phyloP scores from a whole-genome alignment of 2,888 invertebrate species.

The Diplolepis rosae region DNA sequence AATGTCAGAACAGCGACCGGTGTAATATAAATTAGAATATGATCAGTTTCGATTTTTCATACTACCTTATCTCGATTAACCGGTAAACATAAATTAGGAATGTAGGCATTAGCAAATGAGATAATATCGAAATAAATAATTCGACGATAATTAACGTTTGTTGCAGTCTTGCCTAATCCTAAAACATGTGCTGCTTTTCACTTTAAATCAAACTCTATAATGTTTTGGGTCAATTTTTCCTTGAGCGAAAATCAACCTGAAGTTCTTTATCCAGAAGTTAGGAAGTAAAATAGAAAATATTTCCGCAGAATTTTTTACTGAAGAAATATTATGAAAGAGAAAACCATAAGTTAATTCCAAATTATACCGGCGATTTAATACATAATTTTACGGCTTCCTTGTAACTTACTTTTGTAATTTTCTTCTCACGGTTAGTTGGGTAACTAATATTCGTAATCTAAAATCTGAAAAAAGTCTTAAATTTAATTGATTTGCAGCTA shows the following conservation, averaged over 20 bases:
- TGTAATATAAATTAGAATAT: not conserved
- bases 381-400: no score
- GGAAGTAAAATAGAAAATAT: not conserved
- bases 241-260: slow-evolving; percentile 15
- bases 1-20: not conserved
- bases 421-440: not conserved
- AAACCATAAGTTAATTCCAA: not conserved
- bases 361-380: no score
- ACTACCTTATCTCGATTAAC: slow-evolving; percentile 11
- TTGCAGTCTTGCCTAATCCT: not conserved
- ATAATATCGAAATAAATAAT: slow-evolving; percentile 17
- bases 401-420: no score
- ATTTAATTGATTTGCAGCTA: not conserved
- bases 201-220: slow-evolving; percentile 2
- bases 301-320: not conserved
- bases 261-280: slow-evolving; percentile 21
- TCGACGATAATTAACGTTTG: not conserved
- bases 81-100: slow-evolving; percentile 5
- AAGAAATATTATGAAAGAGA: not conserved
- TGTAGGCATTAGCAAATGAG: slow-evolving; percentile 14
- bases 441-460: not conserved
- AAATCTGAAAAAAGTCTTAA: not conserved
- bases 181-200: not conserved
- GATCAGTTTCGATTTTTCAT: not conserved
- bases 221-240: slow-evolving; percentile 8